A percentile compares a stretch with the other conserved stretches of the same genome.
phyloP scores from a whole-genome alignment of 2,797 vertebrate genomes.

The Danio tinwini region DNA sequence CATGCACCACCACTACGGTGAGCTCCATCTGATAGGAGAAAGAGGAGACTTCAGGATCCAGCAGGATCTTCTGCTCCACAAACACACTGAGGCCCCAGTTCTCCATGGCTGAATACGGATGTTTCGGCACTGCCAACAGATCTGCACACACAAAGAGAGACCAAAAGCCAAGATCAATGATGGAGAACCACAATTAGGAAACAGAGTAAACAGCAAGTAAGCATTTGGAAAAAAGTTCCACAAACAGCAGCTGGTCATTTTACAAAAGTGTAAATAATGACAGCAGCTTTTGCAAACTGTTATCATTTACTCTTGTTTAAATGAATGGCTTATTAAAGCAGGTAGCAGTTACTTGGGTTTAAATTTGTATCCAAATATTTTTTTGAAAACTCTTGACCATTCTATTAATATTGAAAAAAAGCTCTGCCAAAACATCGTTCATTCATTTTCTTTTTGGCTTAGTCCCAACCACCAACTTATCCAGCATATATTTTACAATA shows the following conservation, averaged over 20 bases:
- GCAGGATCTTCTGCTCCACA: conserved; percentile 96
- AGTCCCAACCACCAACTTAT: too few species aligned
- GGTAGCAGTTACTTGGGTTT: neutral
- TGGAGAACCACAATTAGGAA: too few species aligned
- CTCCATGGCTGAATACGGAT: conserved; percentile 98
- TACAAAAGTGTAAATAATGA: neutral
- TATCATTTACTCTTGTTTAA: neutral
- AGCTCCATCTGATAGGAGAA: conserved; percentile 96
- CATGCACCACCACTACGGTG: conserved; percentile 98
- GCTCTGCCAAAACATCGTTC: too few species aligned
- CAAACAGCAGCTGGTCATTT: neutral
- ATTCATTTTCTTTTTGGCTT: too few species aligned
- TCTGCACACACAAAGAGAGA: conserved; percentile 81
- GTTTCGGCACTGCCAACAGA: conserved; percentile 97
- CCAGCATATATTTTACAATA: too few species aligned
- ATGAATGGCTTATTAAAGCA: neutral
- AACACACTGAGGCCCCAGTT: conserved; percentile 99
- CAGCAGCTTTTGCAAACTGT: neutral
- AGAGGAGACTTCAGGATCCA: conserved; percentile 94
- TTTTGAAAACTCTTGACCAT: too few species aligned
- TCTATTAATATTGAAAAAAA: too few species aligned
- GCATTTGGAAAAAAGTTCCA: neutral
- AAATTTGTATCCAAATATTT: neutral
- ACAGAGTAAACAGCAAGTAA: too few species aligned
- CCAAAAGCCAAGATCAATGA: neutral